A percentile compares a stretch with the other conserved stretches of the same genome.
phyloP scores from a whole-genome alignment of 2,888 invertebrate genomes.

The Osmoderma eremita region DNA sequence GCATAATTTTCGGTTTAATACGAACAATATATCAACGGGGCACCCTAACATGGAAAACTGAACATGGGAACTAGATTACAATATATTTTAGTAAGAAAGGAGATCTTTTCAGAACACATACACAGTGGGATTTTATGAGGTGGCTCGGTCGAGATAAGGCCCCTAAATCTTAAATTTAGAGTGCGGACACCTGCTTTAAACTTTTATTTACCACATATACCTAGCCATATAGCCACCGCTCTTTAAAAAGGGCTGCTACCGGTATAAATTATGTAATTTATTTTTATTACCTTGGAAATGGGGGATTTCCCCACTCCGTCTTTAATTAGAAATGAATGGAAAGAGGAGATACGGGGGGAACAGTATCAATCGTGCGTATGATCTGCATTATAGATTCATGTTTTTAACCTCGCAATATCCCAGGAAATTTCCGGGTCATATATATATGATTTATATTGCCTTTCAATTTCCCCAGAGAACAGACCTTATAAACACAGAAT shows the following conservation, averaged over 20 bases:
- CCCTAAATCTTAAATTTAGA: constrained; percentile 8
- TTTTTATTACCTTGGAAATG: background rate
- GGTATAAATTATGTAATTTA: background rate
- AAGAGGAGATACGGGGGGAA: background rate
- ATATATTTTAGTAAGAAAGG: too few species aligned
- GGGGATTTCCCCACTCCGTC: background rate
- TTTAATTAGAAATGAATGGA: background rate
- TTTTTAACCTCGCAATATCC: too few species aligned
- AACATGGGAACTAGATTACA: too few species aligned
- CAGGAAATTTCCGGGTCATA: too few species aligned
- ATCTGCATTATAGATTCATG: too few species aligned
- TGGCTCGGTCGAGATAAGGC: background rate
- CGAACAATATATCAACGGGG: too few species aligned
- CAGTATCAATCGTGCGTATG: too few species aligned
- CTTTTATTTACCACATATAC: constrained; percentile 7
- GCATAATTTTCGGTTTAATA: too few species aligned
- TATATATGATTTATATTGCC: background rate
- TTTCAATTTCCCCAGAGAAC: background rate
- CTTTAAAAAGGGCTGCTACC: background rate
- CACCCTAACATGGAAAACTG: too few species aligned
- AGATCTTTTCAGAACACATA: too few species aligned
- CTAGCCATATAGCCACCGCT: background rate
- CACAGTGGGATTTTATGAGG: constrained; percentile 3
- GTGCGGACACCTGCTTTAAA: constrained; percentile 16
- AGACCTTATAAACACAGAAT: constrained; percentile 13